Evolutionary conservation across 92 coral and sea anemone species (phyloP), one percentile per base, ranked within the genome.

Genomic region (Parazoanthus darwini): DNA sequence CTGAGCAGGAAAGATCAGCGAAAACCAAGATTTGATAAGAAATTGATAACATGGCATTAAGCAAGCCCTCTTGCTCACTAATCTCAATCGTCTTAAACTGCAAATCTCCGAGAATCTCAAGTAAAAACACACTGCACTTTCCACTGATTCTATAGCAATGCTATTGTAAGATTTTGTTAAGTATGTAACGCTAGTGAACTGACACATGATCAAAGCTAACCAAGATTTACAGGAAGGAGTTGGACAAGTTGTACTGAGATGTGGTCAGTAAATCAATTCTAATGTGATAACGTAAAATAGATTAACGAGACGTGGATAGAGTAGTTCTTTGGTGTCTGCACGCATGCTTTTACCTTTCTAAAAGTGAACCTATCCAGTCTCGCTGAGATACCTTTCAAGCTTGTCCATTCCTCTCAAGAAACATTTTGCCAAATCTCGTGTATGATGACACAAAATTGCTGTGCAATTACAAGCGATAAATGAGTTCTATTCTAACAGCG

Each of bases 381-480:
- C 36, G n/a, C 43, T 38, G 56, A 74, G 39, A 22, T 84, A 42
- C 51, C 43, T 43, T 68, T 68, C 63, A 71, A 56, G 37, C 43
- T 44, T 33, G 50, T 43, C 67, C 42, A 46, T 84, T 84, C 39
- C 50, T 71, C 87, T 84, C 65, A 13, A 43, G 65, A 68, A 84
- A 84, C 59, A 46, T 44, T 70, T 20, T 51, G n/a, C 66, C 35
- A 84, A 84, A 70, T 84, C 87, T 74, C 87, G 35, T 74, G 75
- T 25, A 73, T 51, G 78, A 71, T 84, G 79, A 84, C 79, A 71
- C 87, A n/a, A 84, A 70, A 71, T 84, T 71, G 77, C 87, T 29
- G 79, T 84, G 79, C 87, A 84, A 84, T 84, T 84, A 84, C 87
- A 68, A 84, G 87, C 87, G 87, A 84, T 84, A 84, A 84, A 84